Evolutionary conservation across 2,797 vertebrate species (phyloP).

Genomic region (Todus mexicanus): DNA sequence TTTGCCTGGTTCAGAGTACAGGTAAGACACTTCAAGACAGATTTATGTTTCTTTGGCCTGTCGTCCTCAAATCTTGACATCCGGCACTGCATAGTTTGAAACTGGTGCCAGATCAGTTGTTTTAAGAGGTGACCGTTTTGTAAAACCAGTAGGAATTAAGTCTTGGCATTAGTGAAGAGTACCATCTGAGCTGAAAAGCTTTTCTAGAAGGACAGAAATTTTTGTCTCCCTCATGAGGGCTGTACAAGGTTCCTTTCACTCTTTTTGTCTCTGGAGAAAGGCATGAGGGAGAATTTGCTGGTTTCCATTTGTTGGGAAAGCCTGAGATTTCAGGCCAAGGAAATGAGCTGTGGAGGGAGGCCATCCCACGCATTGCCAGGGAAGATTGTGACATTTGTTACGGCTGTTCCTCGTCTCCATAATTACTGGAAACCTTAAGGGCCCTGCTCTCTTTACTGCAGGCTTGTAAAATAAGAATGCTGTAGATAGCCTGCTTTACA

Average conservation of each 20-base stretch:
- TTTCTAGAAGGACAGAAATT: not conserved
- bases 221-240: not conserved
- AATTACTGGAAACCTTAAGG: not conserved
- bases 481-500: not conserved
- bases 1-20: conserved; percentile 93
- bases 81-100: not conserved
- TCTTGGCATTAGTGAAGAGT: not conserved
- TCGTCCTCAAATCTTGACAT: not conserved
- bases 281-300: not conserved
- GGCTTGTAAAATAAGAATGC: not conserved
- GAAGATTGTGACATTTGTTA: not conserved
- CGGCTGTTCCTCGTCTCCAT: not conserved
- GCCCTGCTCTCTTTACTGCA: not conserved
- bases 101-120: not conserved
- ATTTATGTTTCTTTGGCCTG: not conserved
- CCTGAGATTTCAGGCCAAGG: not conserved
- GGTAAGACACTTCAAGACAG: conserved; percentile 68
- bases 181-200: not conserved
- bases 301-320: not conserved
- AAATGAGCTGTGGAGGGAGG: not conserved
- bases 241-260: not conserved
- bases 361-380: not conserved
- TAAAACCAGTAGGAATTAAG: not conserved
- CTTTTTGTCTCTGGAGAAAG: not conserved
- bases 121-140: not conserved